These are phyloP conservation scores for Coenobita brevimanus DNA, from an alignment of 1,140 invertebrate species.

Conservation along the genomic window DNA sequence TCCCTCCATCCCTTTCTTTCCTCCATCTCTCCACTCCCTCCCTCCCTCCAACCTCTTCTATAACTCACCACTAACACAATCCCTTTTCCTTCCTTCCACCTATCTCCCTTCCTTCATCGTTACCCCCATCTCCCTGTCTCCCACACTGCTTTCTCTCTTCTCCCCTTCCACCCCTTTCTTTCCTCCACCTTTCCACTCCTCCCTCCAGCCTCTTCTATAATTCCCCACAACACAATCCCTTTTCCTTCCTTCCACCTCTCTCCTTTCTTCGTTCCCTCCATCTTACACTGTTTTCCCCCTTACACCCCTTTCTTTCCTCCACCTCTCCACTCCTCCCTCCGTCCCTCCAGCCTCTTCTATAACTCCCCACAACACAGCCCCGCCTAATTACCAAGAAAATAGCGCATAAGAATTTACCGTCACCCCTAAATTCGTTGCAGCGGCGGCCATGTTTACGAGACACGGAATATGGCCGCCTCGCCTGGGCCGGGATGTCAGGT, in stretches of 20 bases:
- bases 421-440: slow-evolving; percentile 28
- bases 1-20: not conserved
- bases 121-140: not conserved
- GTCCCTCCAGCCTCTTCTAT: not conserved
- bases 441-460: not conserved
- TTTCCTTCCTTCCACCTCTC: too few relatives aligned
- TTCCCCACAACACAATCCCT: not conserved
- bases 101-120: not conserved
- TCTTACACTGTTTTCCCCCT: too few relatives aligned
- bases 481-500: slow-evolving; percentile 17
- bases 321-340: not conserved
- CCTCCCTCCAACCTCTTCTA: not conserved
- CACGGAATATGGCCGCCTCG: not conserved
- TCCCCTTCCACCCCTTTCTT: not conserved
- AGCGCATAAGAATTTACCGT: slow-evolving; percentile 39
- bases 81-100: not conserved
- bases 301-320: not conserved
- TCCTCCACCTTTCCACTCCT: not conserved
- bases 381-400: slow-evolving; percentile 41
- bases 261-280: too few relatives aligned
- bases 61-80: not conserved
- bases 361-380: not conserved
- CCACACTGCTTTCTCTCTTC: too few relatives aligned
- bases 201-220: not conserved
- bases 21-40: not conserved